These are phyloP conservation scores for Caenorhabditis afra DNA, from an alignment of 2,888 invertebrate species.

Conservation along the genomic window DNA sequence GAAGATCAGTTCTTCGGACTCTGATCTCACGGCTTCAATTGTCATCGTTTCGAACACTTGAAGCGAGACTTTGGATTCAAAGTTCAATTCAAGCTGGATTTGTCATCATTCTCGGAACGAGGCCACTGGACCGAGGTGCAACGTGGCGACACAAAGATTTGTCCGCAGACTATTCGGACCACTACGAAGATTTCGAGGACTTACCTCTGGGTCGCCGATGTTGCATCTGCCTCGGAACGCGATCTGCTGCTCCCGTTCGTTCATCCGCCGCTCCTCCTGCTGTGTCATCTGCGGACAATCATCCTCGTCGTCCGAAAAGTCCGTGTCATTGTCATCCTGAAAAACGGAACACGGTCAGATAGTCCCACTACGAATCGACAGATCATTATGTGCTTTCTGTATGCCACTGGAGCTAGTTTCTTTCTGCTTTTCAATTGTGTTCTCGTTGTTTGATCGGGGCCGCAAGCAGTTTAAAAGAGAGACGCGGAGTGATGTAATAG, in stretches of 20 bases:
- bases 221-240: slow-evolving; percentile 51
- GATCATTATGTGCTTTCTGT: slow-evolving; percentile 8
- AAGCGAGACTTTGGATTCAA: background rate
- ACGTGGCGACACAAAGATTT: no score
- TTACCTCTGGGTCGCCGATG: slow-evolving; percentile 56
- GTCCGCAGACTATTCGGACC: no score
- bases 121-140: no score
- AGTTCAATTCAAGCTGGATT: background rate
- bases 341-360: background rate
- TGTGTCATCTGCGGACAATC: slow-evolving; percentile 36
- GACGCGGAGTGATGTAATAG: slow-evolving; percentile 11
- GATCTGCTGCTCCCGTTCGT: slow-evolving; percentile 46
- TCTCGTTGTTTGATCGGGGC: slow-evolving; percentile 3
- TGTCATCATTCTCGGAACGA: background rate
- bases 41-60: background rate
- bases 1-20: background rate
- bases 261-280: slow-evolving; percentile 45
- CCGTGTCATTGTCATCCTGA: slow-evolving; percentile 47
- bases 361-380: background rate
- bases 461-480: background rate
- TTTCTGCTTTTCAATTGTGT: background rate
- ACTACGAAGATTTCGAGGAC: background rate
- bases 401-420: background rate
- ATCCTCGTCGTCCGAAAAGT: slow-evolving; percentile 50
- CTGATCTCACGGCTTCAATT: background rate